phyloP scores from a whole-genome alignment of 2,888 invertebrate species.

The Cotesia congregata region DNA sequence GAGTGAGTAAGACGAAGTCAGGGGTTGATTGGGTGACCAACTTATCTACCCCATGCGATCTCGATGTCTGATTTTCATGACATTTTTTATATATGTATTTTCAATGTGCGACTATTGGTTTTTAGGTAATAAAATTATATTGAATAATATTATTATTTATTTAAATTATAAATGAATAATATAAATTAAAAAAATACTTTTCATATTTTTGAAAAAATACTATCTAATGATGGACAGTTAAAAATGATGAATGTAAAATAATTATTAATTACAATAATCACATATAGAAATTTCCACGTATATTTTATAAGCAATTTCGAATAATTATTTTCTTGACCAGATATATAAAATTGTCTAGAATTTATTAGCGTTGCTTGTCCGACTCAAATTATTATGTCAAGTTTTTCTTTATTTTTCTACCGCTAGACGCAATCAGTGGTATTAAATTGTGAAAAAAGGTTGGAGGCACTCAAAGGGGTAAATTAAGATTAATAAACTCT shows the following conservation, averaged over 20 bases:
- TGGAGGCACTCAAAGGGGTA: slow-evolving; percentile 2
- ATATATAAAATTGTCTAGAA: slow-evolving; percentile 8
- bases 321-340: neutral
- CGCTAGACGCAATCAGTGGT: slow-evolving; percentile 10
- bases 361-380: slow-evolving; percentile 31
- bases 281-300: neutral
- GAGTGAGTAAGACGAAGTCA: slow-evolving; percentile 68
- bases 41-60: slow-evolving; percentile 50
- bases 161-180: no score
- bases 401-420: neutral
- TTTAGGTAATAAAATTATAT: no score
- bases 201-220: neutral
- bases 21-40: slow-evolving; percentile 69
- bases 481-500: slow-evolving; percentile 9
- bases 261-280: neutral
- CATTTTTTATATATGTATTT: slow-evolving; percentile 41
- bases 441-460: slow-evolving; percentile 19
- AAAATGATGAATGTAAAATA: neutral
- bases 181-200: no score
- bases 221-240: neutral
- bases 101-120: slow-evolving; percentile 30
- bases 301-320: neutral
- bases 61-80: slow-evolving; percentile 46
- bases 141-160: no score
- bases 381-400: slow-evolving; percentile 6